Evolutionary conservation across 2,888 invertebrate genomes (phyloP), one percentile per base, ranked within the genome.

Genomic region (Hecatera dysodea): DNA sequence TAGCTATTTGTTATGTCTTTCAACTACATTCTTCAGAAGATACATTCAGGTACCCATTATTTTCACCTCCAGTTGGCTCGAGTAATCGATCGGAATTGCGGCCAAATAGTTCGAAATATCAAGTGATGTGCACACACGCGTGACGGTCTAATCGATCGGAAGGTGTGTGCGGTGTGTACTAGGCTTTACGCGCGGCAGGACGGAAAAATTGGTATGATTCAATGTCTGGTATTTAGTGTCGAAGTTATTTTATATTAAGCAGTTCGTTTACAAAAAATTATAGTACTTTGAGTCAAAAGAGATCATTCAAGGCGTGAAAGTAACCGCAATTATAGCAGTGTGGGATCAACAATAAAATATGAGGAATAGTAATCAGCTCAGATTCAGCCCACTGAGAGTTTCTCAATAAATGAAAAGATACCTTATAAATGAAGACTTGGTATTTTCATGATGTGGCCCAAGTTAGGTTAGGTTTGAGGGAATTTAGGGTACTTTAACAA

Each of bases 61-160:
- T 15, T 17, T 46, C 11, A 33, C 19, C 27, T 46, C 7, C 22
- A 22, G 11, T 39, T 46, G 24, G n/a, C 3, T 39, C 29, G 44
- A 46, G 27, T 29, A 46, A 19, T 59, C 46, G 39, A 53, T 48
- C 3, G 36, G 36, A 57, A 53, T 53, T 4, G 24, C 17, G 22
- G 11, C 39, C 22, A 59, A 59, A 73, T 53, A 59, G 39, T 53
- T 75, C 36, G 29, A 8, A 59, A 53, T 67, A 67, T n/a, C 17
- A 59, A 53, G 39, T 29, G 59, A 59, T 67, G 59, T 48, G 59
- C 39, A 67, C 12, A 46, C 6, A 53, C 46, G 59, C 19, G 57
- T 67, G 57, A 5, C 27, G 1, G 12, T 24, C 36, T 53, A 67
- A 75, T 57, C 52, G 57, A 75, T 46, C 53, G 67, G 57, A 72